These are phyloP conservation scores for Smittia aterrima DNA, from an alignment of 2,888 invertebrate genomes.

Conservation along the genomic window DNA sequence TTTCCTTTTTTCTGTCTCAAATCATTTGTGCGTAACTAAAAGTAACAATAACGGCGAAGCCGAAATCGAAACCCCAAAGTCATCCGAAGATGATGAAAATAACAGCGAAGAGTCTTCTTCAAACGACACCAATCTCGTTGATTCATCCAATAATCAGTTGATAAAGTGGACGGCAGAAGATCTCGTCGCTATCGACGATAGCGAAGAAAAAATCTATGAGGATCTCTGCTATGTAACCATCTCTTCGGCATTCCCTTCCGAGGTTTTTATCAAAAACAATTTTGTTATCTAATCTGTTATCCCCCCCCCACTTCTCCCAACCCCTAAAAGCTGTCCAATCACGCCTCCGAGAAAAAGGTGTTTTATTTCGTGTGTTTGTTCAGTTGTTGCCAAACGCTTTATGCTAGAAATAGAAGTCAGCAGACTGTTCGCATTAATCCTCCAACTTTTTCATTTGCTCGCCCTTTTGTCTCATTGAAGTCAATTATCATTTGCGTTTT, in stretches of 20 bases:
- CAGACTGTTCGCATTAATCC: background rate
- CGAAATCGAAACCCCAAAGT: constrained; percentile 43
- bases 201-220: constrained; percentile 82
- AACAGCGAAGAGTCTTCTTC: constrained; percentile 44
- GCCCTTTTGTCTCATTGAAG: background rate
- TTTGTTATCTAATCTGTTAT: constrained; percentile 4
- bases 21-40: background rate
- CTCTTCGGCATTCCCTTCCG: constrained; percentile 62
- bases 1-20: background rate
- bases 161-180: constrained; percentile 24
- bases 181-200: constrained; percentile 44
- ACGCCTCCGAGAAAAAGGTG: background rate
- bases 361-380: constrained; percentile 6
- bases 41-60: constrained; percentile 42
- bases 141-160: constrained; percentile 59
- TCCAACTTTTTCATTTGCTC: background rate
- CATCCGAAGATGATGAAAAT: constrained; percentile 43
- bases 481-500: background rate
- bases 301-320: constrained; percentile 28
- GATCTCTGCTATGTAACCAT: constrained; percentile 85
- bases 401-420: background rate
- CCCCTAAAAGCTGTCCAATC: background rate
- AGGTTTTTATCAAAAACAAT: constrained; percentile 56
- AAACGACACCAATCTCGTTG: constrained; percentile 54
- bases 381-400: constrained; percentile 5